Percentiles rank a stretch among this genome's conserved stretches.
These are phyloP conservation scores for Chelon auratus DNA, from an alignment of 2,797 vertebrate species.

Conservation along the genomic window DNA sequence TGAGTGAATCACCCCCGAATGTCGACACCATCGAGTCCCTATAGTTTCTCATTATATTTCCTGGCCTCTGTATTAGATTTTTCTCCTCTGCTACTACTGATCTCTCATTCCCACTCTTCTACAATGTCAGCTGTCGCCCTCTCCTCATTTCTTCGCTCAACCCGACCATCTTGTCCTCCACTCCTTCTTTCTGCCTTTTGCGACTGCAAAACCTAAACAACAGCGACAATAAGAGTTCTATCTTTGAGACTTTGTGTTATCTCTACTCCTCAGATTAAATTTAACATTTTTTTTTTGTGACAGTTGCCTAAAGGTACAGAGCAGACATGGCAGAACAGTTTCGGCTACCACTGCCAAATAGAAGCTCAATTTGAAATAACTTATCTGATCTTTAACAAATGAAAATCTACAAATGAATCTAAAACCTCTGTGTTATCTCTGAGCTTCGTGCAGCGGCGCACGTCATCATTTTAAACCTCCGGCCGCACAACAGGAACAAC, in stretches of 20 bases:
- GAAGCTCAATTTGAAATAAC: slow-evolving; percentile 10
- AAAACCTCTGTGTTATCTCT: slow-evolving; percentile 23
- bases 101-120: slow-evolving; percentile 13
- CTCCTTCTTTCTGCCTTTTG: slow-evolving; percentile 11
- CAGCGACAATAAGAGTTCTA: slow-evolving; percentile 7
- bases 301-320: slow-evolving; percentile 12
- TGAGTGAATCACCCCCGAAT: slow-evolving; percentile 50
- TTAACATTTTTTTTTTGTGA: neutral
- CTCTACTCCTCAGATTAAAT: slow-evolving; percentile 1
- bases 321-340: slow-evolving; percentile 6
- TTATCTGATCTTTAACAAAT: slow-evolving; percentile 52
- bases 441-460: slow-evolving; percentile 10
- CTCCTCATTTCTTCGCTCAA: slow-evolving; percentile 5
- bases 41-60: slow-evolving; percentile 11
- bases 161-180: slow-evolving; percentile 34
- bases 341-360: neutral
- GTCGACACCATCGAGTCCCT: slow-evolving; percentile 36
- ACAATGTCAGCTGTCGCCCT: slow-evolving; percentile 30
- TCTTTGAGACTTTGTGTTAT: neutral
- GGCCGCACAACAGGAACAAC: slow-evolving; percentile 46
- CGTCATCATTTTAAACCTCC: slow-evolving; percentile 42
- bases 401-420: slow-evolving; percentile 39
- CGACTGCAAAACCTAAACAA: slow-evolving; percentile 12
- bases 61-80: slow-evolving; percentile 18
- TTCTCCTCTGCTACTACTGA: slow-evolving; percentile 40